Conservation (phyloP, 2,113 vertebrate genomes). For the Tinamus guttatus region DNA sequence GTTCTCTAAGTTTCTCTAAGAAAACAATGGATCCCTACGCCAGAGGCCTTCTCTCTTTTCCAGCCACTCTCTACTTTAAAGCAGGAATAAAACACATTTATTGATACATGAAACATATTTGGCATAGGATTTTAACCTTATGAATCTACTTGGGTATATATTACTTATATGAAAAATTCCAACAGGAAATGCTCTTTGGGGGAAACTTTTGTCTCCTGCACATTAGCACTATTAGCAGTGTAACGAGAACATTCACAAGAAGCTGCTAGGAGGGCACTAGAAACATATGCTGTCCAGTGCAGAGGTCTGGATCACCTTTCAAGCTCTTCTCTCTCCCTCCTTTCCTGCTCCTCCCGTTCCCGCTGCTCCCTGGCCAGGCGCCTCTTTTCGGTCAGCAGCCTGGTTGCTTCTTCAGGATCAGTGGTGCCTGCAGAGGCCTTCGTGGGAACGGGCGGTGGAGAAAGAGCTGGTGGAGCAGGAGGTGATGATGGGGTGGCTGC, state of each 20-base stretch:
- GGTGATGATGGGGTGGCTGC: background rate
- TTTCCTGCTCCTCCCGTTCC: conserved; percentile 90
- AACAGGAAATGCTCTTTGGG: accelerated
- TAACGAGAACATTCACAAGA: background rate
- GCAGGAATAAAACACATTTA: background rate
- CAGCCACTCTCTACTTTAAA: background rate
- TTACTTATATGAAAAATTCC: background rate
- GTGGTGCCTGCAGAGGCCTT: conserved; percentile 90
- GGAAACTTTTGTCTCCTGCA: background rate
- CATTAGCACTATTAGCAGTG: background rate
- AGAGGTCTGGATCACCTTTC: conserved; percentile 80
- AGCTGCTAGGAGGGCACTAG: background rate
- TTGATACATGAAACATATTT: background rate
- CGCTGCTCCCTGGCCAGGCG: conserved; percentile 92
- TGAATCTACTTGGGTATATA: background rate
- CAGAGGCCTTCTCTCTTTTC: background rate
- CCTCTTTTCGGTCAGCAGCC: conserved; percentile 91
- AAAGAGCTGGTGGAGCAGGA: conserved; percentile 54
- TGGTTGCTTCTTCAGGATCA: conserved; percentile 91
- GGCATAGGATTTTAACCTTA: background rate
- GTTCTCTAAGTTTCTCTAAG: background rate
- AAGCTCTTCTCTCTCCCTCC: conserved; percentile 84
- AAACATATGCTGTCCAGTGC: background rate
- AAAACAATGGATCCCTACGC: background rate
- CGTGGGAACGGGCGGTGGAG: background rate